phyloP scores from a whole-genome alignment of 1,140 invertebrate species.

The Drosophila gunungcola region DNA sequence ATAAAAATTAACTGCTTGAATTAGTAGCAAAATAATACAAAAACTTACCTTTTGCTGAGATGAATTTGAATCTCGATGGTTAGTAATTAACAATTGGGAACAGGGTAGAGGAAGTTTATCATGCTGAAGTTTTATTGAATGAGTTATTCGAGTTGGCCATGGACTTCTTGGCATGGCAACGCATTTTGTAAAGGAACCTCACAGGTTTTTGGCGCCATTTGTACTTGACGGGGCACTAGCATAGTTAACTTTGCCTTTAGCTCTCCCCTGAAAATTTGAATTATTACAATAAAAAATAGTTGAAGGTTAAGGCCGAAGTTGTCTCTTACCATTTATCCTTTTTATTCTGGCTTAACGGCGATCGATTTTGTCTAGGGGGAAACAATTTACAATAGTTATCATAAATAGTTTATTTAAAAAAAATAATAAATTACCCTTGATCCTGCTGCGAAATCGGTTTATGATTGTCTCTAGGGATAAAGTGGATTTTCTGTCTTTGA shows the following conservation, averaged over 20 bases:
- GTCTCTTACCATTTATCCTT: conserved; percentile 4
- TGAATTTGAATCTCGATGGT: no score
- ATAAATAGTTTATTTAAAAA: background rate
- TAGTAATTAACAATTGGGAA: no score
- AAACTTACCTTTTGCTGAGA: no score
- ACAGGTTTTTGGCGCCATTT: background rate
- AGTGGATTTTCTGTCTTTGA: background rate
- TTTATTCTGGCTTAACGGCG: background rate
- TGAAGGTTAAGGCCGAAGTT: background rate
- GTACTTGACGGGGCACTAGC: background rate
- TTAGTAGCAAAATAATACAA: no score
- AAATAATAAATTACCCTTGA: background rate
- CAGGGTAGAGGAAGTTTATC: no score
- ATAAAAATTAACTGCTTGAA: no score
- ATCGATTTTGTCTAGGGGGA: background rate
- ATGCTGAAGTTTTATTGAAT: no score
- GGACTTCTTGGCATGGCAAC: no score
- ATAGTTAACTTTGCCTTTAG: background rate
- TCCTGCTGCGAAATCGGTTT: background rate
- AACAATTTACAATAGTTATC: background rate
- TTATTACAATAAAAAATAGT: no score
- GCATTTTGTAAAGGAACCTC: background rate
- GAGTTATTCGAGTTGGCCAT: no score
- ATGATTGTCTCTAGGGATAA: background rate
- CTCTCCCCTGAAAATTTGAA: background rate